Percentiles rank a stretch among this genome's conserved stretches.
Evolutionary conservation across 2,113 vertebrate species (phyloP).

Genomic region (Trochalopteron elliotii): DNA sequence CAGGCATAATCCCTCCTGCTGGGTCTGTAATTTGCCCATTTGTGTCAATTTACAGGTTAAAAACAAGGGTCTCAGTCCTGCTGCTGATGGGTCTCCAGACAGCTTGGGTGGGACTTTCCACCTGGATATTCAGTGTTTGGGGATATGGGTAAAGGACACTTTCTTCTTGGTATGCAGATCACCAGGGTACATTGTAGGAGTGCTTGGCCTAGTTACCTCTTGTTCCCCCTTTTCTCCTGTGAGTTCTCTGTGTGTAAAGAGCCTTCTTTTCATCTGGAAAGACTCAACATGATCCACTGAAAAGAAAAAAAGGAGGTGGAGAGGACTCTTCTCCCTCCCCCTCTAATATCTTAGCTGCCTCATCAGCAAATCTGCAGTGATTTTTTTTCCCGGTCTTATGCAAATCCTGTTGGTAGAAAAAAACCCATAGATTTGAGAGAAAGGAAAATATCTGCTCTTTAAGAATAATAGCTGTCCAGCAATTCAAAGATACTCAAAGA

Average conservation of each 20-base stretch:
- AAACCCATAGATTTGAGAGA: neutral
- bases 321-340: neutral
- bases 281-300: conserved; percentile 8
- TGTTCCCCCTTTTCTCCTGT: conserved; percentile 18
- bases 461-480: neutral
- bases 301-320: neutral
- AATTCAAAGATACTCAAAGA: neutral
- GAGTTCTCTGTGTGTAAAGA: conserved; percentile 28
- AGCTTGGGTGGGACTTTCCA: conserved; percentile 13
- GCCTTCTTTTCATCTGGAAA: conserved; percentile 18
- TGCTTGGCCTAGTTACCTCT: conserved; percentile 16
- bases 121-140: neutral
- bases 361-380: neutral
- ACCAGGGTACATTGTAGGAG: neutral
- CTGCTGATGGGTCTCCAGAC: neutral
- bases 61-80: conserved; percentile 27
- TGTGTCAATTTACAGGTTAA: conserved; percentile 58
- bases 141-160: neutral
- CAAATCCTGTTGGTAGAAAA: neutral
- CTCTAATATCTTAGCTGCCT: neutral
- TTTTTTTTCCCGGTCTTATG: neutral
- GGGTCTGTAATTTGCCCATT: conserved; percentile 36
- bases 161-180: neutral
- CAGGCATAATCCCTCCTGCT: conserved; percentile 14
- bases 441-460: neutral